Percentiles rank a stretch among this genome's conserved stretches.
These are phyloP conservation scores for Anoplophora glabripennis DNA, from an alignment of 1,140 invertebrate species.

Conservation along the genomic window DNA sequence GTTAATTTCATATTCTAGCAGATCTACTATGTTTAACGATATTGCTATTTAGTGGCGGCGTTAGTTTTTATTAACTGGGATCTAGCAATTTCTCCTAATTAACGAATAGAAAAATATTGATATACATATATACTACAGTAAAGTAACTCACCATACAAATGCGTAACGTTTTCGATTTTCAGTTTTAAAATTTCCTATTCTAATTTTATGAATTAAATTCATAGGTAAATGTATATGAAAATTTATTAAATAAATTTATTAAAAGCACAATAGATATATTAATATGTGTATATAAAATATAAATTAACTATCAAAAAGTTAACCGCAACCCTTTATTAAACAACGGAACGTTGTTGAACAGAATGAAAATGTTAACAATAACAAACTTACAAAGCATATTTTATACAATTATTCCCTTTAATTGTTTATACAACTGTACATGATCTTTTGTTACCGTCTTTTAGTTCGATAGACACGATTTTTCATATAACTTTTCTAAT, in stretches of 20 bases:
- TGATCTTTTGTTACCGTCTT: background rate
- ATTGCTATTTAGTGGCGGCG: too few species aligned
- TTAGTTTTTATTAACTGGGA: too few species aligned
- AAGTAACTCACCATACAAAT: too few species aligned
- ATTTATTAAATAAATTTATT: conserved; percentile 22
- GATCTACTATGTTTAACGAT: too few species aligned
- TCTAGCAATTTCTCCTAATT: too few species aligned
- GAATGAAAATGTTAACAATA: conserved; percentile 30
- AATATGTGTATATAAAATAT: conserved; percentile 28
- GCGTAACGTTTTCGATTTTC: too few species aligned
- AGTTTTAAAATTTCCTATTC: conserved; percentile 3
- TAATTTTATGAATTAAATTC: conserved; percentile 21
- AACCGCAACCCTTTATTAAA: conserved; percentile 35
- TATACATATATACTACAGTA: too few species aligned
- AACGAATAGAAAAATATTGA: too few species aligned
- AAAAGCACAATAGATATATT: conserved; percentile 23
- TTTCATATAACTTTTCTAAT: background rate
- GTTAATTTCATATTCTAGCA: background rate
- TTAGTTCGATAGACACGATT: conserved; percentile 12
- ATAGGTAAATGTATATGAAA: conserved; percentile 22
- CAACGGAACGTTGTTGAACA: conserved; percentile 25
- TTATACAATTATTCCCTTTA: conserved; percentile 22
- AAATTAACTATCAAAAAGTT: conserved; percentile 33
- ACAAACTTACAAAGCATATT: conserved; percentile 23
- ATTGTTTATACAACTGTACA: conserved; percentile 30